Conservation (phyloP, 2,797 vertebrate genomes). For the Sebastes iracundus region DNA sequence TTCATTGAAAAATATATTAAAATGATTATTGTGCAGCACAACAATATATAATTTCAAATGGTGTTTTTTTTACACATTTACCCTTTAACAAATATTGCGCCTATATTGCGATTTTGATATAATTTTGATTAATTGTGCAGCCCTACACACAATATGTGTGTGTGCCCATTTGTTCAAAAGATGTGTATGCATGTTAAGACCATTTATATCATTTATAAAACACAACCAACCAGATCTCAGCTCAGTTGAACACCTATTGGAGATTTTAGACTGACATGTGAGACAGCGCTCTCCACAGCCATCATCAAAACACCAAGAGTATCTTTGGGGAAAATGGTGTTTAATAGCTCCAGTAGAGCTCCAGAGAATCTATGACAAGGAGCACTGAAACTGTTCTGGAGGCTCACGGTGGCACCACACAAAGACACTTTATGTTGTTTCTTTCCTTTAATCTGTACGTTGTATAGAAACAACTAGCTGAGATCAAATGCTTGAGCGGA, state of each 20-base stretch:
- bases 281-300: not conserved
- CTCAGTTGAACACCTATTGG: not conserved
- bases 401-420: not conserved
- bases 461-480: not conserved
- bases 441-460: not conserved
- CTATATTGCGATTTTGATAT: too few relatives aligned
- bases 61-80: too few relatives aligned
- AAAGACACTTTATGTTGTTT: not conserved
- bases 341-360: not conserved
- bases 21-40: too few relatives aligned
- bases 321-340: not conserved
- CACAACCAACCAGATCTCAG: not conserved
- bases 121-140: too few relatives aligned
- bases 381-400: not conserved
- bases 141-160: not conserved
- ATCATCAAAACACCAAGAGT: not conserved
- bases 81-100: too few relatives aligned
- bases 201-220: not conserved
- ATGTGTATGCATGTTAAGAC: not conserved
- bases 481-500: not conserved
- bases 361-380: not conserved
- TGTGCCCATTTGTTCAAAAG: not conserved
- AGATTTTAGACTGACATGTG: not conserved
- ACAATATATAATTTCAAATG: too few relatives aligned
- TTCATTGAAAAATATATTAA: too few relatives aligned